Conservation (phyloP, 2,888 invertebrate species). For the Buathra laborator region DNA sequence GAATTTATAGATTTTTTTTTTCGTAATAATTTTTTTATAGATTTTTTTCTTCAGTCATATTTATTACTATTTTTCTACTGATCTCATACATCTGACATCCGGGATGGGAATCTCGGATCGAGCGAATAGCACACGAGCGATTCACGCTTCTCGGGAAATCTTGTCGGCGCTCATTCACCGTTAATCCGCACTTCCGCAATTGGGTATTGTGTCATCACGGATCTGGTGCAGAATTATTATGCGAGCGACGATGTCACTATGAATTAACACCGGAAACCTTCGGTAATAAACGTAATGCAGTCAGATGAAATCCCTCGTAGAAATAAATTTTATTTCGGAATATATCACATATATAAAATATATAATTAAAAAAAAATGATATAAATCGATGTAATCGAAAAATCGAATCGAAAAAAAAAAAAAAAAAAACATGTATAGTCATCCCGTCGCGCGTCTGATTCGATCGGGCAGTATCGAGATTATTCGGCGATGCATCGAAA, state of each 20-base stretch:
- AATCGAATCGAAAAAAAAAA: too few species aligned
- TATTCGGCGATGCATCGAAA: not conserved
- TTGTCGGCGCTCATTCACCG: constrained; percentile 57
- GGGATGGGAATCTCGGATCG: constrained; percentile 16
- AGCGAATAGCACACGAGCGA: not conserved
- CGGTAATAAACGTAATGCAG: too few species aligned
- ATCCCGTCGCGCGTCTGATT: not conserved
- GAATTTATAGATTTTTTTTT: not conserved
- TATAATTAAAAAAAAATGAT: not conserved
- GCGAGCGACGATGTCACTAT: not conserved
- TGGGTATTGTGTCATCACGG: constrained; percentile 60
- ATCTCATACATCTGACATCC: not conserved
- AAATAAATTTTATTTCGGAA: too few species aligned
- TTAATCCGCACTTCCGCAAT: constrained; percentile 67
- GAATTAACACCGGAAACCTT: not conserved
- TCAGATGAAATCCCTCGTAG: too few species aligned
- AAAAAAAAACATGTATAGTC: not conserved
- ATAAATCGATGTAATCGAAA: not conserved
- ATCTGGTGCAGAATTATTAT: not conserved
- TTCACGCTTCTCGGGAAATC: constrained; percentile 38
- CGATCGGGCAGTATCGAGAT: not conserved
- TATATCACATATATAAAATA: too few species aligned
- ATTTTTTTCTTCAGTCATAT: not conserved
- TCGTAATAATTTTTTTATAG: not conserved
- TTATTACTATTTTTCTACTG: too few species aligned